Evolutionary conservation across 2,888 invertebrate genomes (phyloP).

Genomic region (Scaptomyza polygonia): DNA sequence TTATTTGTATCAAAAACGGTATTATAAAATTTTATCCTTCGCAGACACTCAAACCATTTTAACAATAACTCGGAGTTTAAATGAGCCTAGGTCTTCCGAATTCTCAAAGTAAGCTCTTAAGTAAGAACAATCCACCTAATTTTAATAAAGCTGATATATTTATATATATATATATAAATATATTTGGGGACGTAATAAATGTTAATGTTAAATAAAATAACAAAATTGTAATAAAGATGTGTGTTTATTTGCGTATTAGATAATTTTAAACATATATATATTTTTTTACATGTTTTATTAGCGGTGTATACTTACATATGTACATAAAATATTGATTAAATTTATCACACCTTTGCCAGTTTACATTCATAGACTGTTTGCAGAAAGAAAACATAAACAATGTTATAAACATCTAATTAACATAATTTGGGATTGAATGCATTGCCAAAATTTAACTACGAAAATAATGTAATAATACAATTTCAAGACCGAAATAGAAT

Average conservation of each 20-base stretch:
- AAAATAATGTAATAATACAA: constrained; percentile 40
- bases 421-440: constrained; percentile 3
- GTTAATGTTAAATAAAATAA: constrained; percentile 19
- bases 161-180: constrained; percentile 7
- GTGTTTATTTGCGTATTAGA: not conserved
- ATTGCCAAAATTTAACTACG: constrained; percentile 23
- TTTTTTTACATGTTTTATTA: constrained; percentile 34
- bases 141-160: not conserved
- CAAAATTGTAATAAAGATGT: not conserved
- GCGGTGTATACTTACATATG: constrained; percentile 42
- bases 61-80: constrained; percentile 6
- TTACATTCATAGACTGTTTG: constrained; percentile 52
- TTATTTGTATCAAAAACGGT: not conserved
- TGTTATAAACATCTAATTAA: constrained; percentile 29
- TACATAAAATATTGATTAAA: constrained; percentile 56
- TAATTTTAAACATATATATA: not conserved
- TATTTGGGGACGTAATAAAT: too few species aligned
- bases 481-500: constrained; percentile 16
- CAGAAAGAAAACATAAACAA: constrained; percentile 22
- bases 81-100: constrained; percentile 6
- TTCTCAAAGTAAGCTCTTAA: constrained; percentile 13
- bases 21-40: not conserved
- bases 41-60: too few species aligned
- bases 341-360: constrained; percentile 70
- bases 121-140: constrained; percentile 4